These are phyloP conservation scores for Myotis brandtii DNA, from an alignment of 2,113 vertebrate species.

Conservation along the genomic window DNA sequence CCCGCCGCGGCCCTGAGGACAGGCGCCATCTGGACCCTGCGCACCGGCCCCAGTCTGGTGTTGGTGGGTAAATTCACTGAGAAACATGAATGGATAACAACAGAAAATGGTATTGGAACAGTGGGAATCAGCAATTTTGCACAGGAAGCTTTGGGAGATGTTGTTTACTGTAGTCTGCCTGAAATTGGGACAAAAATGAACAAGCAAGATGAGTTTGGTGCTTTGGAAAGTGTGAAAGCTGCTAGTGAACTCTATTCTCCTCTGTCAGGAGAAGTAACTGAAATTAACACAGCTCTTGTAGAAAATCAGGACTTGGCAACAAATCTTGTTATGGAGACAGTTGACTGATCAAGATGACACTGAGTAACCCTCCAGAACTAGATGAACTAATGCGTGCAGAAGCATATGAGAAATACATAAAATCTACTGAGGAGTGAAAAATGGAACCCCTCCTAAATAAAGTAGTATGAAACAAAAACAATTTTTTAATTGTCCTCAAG, in stretches of 20 bases:
- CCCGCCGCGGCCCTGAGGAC: not conserved
- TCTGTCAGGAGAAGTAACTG: too few species aligned
- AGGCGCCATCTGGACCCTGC: not conserved
- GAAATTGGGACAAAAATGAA: not conserved
- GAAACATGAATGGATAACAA: not conserved
- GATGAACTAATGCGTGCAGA: not conserved
- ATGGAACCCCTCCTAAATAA: not conserved
- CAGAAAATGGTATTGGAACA: too few species aligned
- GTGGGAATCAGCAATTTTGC: too few species aligned
- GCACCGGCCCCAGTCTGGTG: not conserved
- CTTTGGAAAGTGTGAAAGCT: not conserved
- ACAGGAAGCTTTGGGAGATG: not conserved
- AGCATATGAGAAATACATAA: not conserved
- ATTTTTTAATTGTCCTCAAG: conserved; percentile 28
- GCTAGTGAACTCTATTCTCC: too few species aligned
- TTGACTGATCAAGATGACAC: not conserved
- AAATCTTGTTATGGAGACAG: not conserved
- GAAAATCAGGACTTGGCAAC: not conserved
- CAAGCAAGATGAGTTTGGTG: not conserved
- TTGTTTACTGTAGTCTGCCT: not conserved
- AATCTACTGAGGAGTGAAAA: not conserved
- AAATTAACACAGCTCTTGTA: too few species aligned
- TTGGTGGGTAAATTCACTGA: not conserved
- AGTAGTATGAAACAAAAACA: not conserved
- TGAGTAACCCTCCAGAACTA: not conserved